Evolutionary conservation across 2,797 vertebrate species (phyloP).

Genomic region (Lates japonicus): DNA sequence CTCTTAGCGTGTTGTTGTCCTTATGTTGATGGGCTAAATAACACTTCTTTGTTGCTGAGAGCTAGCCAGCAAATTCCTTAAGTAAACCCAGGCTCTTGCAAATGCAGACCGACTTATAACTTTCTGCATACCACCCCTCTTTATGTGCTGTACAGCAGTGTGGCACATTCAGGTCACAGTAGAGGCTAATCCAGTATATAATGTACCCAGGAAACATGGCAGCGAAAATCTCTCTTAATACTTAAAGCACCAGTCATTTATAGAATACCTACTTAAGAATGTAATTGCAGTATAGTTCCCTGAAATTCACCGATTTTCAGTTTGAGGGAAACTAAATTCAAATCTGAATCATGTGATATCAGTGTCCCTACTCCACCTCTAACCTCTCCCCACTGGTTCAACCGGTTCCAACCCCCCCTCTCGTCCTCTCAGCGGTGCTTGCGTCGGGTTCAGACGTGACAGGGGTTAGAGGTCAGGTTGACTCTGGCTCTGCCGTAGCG

Average conservation of each 20-base stretch:
- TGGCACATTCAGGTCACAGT: conserved; percentile 38
- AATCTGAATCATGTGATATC: conserved; percentile 65
- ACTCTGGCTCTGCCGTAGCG: conserved; percentile 78
- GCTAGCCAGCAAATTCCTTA: conserved; percentile 27
- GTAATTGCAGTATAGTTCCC: conserved; percentile 40
- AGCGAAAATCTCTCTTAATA: conserved; percentile 24
- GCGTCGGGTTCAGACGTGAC: conserved; percentile 81
- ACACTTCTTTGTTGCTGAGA: conserved; percentile 8
- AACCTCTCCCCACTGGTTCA: conserved; percentile 71
- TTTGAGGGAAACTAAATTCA: conserved; percentile 53
- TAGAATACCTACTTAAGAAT: conserved; percentile 9
- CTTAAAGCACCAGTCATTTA: conserved; percentile 40
- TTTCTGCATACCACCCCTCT: not conserved
- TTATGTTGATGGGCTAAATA: conserved; percentile 20
- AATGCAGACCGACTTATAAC: conserved; percentile 6
- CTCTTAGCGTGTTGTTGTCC: conserved; percentile 18
- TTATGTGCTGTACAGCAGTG: conserved; percentile 26
- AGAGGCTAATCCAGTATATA: conserved; percentile 32
- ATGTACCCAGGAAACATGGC: conserved; percentile 16
- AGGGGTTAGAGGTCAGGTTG: conserved; percentile 86
- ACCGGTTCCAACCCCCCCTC: conserved; percentile 68
- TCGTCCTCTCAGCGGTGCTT: conserved; percentile 84
- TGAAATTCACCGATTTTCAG: conserved; percentile 35
- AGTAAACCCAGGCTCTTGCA: not conserved
- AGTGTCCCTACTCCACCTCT: conserved; percentile 53